A percentile compares a stretch with the other conserved stretches of the same genome.
Conservation (phyloP, 2,113 vertebrate species). For the Larimichthys polyactis region DNA sequence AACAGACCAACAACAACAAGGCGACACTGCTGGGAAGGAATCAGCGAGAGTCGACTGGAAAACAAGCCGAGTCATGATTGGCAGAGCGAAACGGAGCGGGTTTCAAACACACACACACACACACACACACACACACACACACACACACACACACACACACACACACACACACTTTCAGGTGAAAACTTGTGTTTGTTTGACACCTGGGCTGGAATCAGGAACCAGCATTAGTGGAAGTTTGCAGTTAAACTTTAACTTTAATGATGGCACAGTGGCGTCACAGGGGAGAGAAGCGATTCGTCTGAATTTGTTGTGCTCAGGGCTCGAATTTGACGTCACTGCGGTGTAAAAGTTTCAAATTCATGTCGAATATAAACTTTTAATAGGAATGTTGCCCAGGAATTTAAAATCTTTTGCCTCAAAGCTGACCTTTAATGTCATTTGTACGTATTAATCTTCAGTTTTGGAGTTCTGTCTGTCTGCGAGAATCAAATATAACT, state of each 20-base stretch:
- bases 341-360: not conserved
- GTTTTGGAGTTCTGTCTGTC: not conserved
- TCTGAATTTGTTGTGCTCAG: not conserved
- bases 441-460: not conserved
- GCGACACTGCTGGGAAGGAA: not conserved
- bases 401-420: not conserved
- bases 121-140: too few species aligned
- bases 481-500: not conserved
- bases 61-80: constrained; percentile 23
- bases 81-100: not conserved
- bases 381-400: not conserved
- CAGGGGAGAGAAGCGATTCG: not conserved
- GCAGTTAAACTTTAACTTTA: constrained; percentile 35
- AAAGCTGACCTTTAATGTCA: too few species aligned
- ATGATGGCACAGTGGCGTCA: not conserved
- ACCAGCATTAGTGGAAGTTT: not conserved
- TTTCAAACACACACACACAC: too few species aligned
- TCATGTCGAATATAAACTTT: not conserved
- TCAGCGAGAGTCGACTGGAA: not conserved
- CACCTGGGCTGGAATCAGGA: constrained; percentile 28
- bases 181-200: not conserved
- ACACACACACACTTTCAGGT: too few species aligned
- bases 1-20: not conserved
- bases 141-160: too few species aligned
- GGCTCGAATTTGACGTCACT: not conserved